phyloP scores from a whole-genome alignment of 2,113 vertebrate genomes.

The Tyto alba region DNA sequence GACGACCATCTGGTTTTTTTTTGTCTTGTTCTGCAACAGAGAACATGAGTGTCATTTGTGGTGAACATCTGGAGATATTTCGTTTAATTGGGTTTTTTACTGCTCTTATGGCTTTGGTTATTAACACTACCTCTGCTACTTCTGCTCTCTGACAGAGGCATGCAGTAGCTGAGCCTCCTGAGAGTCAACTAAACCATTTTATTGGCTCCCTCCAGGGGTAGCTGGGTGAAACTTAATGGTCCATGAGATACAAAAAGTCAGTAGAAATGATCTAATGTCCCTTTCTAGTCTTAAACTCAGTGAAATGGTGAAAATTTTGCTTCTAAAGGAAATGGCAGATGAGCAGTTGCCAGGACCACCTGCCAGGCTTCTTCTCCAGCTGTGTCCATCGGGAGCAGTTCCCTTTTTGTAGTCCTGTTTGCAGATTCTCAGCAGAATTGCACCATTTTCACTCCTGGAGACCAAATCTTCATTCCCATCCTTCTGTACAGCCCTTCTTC shows the following conservation, averaged over 20 bases:
- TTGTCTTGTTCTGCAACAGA: not conserved
- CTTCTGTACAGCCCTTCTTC: not conserved
- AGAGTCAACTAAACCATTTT: conserved; percentile 16
- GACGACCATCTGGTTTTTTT: not conserved
- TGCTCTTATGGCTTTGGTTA: not conserved
- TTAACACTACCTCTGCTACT: not conserved
- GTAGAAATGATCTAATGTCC: conserved; percentile 51
- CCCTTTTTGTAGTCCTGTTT: not conserved
- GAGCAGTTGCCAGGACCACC: conserved; percentile 18
- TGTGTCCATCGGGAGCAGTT: not conserved
- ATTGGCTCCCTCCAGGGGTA: conserved; percentile 38
- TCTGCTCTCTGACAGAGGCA: not conserved
- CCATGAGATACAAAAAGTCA: conserved; percentile 49
- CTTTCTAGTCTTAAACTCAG: conserved; percentile 40
- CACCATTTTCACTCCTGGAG: not conserved
- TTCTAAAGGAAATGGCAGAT: conserved; percentile 14
- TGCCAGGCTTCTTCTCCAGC: not conserved
- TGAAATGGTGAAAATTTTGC: conserved; percentile 40
- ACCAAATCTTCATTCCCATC: not conserved
- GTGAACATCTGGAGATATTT: conserved; percentile 35
- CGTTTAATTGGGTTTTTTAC: not conserved
- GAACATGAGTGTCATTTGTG: not conserved
- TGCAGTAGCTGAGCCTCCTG: not conserved
- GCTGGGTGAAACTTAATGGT: conserved; percentile 41
- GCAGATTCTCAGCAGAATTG: not conserved